These are phyloP conservation scores for Diadophis punctatus DNA, from an alignment of 2,113 vertebrate species.

Conservation along the genomic window DNA sequence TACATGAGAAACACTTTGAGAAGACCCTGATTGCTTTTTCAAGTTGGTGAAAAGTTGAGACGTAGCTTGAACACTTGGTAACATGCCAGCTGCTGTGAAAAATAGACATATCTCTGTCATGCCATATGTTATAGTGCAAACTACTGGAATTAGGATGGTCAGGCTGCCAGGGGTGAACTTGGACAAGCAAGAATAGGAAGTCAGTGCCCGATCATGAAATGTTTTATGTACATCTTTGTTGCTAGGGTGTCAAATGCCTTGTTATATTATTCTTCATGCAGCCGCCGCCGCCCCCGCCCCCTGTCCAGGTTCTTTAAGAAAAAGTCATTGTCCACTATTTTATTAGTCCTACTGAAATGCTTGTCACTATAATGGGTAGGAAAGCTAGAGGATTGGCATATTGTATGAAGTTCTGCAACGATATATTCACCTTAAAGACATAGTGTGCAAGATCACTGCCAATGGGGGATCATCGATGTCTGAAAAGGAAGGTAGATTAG, in stretches of 20 bases:
- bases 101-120: constrained; percentile 29
- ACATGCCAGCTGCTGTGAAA: constrained; percentile 20
- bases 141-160: not conserved
- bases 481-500: not conserved
- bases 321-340: not conserved
- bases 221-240: constrained; percentile 20
- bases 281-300: too few relatives aligned
- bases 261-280: constrained; percentile 15
- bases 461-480: not conserved
- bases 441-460: not conserved
- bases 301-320: not conserved
- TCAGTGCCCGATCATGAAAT: not conserved
- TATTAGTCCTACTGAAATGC: not conserved
- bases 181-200: not conserved
- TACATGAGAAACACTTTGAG: not conserved
- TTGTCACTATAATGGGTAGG: not conserved
- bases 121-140: not conserved
- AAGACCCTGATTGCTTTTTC: constrained; percentile 27
- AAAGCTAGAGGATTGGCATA: not conserved
- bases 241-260: constrained; percentile 2
- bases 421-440: not conserved
- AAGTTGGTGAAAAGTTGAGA: constrained; percentile 20
- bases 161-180: constrained; percentile 3
- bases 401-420: not conserved
- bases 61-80: not conserved